A percentile compares a stretch with the other conserved stretches of the same genome.
phyloP scores from a whole-genome alignment of 92 coral and sea anemone genomes.

The Desmophyllum pertusum region DNA sequence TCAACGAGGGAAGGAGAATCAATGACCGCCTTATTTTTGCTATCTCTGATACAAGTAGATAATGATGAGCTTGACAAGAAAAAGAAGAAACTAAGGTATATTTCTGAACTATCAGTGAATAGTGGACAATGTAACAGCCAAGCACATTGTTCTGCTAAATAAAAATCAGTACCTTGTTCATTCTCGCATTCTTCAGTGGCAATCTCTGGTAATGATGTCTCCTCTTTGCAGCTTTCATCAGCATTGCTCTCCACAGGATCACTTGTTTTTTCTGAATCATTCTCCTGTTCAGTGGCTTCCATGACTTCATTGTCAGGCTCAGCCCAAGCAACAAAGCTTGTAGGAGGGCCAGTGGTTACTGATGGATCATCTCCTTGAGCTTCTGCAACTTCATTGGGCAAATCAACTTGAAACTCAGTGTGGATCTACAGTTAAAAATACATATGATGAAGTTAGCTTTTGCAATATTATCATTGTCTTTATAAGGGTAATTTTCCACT shows the following conservation, averaged over 20 bases:
- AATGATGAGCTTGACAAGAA: no score
- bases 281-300: neutral
- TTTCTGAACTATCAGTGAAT: no score
- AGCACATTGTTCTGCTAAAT: neutral
- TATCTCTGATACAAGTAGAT: no score
- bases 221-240: constrained; percentile 5
- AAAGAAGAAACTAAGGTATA: no score
- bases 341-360: constrained; percentile 3
- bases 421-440: constrained; percentile 11
- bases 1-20: no score
- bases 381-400: neutral
- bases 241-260: neutral
- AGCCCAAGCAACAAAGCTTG: constrained; percentile 47
- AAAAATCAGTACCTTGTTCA: neutral
- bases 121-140: neutral
- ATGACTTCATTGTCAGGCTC: constrained; percentile 12
- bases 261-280: neutral
- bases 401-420: constrained; percentile 39
- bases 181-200: neutral
- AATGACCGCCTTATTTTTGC: no score
- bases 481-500: no score
- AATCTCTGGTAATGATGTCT: neutral
- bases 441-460: neutral
- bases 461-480: no score
- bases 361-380: neutral